These are phyloP conservation scores for Gymnodraco acuticeps DNA, from an alignment of 2,797 vertebrate species.

Conservation along the genomic window DNA sequence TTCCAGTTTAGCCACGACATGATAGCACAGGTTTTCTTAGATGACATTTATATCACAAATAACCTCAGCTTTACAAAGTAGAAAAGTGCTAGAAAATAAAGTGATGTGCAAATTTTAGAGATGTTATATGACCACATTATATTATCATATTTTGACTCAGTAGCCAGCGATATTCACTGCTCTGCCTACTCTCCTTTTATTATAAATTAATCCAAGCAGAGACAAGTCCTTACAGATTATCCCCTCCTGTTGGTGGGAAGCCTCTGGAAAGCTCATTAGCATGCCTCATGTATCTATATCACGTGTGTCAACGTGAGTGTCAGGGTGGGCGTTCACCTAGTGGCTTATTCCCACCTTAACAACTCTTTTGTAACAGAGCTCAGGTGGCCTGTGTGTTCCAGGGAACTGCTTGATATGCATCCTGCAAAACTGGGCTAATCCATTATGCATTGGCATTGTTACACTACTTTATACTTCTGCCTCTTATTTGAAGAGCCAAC, in stretches of 20 bases:
- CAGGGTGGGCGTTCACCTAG: conserved; percentile 69
- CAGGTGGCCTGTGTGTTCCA: conserved; percentile 65
- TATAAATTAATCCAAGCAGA: conserved; percentile 48
- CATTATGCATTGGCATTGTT: conserved; percentile 81
- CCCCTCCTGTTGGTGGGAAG: conserved; percentile 58
- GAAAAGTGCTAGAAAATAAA: conserved; percentile 19
- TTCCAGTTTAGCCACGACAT: conserved; percentile 55
- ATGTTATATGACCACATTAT: conserved; percentile 19
- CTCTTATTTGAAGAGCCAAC: conserved; percentile 72
- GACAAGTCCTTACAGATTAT: conserved; percentile 59
- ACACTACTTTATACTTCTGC: conserved; percentile 64
- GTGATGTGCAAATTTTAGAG: neutral
- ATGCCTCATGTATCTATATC: conserved; percentile 83
- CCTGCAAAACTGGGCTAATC: conserved; percentile 69
- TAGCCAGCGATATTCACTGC: conserved; percentile 28
- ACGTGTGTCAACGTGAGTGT: conserved; percentile 72
- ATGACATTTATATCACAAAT: conserved; percentile 28
- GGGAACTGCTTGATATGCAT: conserved; percentile 76
- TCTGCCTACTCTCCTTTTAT: conserved; percentile 41
- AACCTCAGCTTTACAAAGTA: conserved; percentile 16
- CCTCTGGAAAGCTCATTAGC: conserved; percentile 75
- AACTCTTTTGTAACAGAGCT: conserved; percentile 73
- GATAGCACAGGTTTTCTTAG: conserved; percentile 33
- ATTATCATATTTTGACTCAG: conserved; percentile 29
- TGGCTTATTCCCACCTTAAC: conserved; percentile 78